These are phyloP conservation scores for Malacoraja senta DNA, from an alignment of 2,797 vertebrate genomes.

Conservation along the genomic window DNA sequence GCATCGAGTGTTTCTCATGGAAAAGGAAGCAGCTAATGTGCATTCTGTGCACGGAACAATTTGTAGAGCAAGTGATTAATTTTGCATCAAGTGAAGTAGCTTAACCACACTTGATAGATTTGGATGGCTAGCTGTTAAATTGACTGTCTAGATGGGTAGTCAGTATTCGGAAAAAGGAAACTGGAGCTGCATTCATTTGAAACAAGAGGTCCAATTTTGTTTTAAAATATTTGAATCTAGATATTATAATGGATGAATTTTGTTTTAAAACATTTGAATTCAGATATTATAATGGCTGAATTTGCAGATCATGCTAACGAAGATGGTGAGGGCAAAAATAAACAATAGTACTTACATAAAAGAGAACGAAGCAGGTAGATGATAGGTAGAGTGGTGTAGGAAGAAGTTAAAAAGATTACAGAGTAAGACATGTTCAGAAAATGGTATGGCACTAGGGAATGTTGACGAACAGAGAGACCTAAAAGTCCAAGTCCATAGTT, in stretches of 20 bases:
- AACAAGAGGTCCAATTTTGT: neutral
- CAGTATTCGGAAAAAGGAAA: neutral
- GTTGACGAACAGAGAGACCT: no score
- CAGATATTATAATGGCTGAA: neutral
- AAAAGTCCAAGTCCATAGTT: no score
- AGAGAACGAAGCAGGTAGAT: neutral
- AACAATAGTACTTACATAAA: neutral
- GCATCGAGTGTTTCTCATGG: neutral
- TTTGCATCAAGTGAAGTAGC: neutral
- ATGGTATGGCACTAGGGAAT: no score
- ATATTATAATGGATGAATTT: neutral
- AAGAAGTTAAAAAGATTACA: no score
- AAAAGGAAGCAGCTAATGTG: neutral
- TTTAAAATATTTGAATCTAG: neutral
- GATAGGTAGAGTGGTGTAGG: neutral
- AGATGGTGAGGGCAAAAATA: neutral
- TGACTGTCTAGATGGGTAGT: neutral
- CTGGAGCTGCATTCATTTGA: neutral
- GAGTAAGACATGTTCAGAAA: no score
- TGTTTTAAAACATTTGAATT: neutral
- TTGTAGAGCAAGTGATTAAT: neutral
- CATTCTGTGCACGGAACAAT: neutral
- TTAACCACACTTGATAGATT: neutral
- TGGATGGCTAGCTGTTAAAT: neutral
- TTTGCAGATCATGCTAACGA: neutral